A percentile compares a stretch with the other conserved stretches of the same genome.
Conservation (phyloP, 2,888 invertebrate species). For the Sepiola atlantica region DNA sequence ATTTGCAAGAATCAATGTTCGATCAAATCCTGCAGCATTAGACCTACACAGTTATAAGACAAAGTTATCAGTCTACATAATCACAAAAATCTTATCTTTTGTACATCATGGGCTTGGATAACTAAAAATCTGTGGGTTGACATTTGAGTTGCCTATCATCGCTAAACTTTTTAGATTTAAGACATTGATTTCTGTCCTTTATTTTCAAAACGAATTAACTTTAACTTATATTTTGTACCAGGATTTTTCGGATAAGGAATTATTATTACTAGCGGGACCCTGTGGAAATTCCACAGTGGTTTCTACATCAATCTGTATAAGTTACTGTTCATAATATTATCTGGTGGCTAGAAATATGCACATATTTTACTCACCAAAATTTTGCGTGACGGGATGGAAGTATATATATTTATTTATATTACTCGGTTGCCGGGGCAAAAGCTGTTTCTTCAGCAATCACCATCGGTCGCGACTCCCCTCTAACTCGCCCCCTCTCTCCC, state of each 20-base stretch:
- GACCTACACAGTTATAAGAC: not conserved
- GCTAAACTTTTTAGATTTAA: not conserved
- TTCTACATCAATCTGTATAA: no score
- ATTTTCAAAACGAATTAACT: not conserved
- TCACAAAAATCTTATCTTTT: not conserved
- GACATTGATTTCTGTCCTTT: not conserved
- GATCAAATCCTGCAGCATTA: not conserved
- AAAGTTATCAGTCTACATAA: not conserved
- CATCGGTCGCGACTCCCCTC: no score
- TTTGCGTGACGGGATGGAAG: not conserved
- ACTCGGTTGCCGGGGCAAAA: no score
- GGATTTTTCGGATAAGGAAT: not conserved
- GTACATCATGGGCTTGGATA: not conserved
- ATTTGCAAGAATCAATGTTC: not conserved
- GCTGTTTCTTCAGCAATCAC: no score
- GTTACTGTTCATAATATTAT: no score
- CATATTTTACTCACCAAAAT: no score
- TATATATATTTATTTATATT: no score
- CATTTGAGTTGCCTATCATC: not conserved
- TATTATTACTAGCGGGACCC: not conserved
- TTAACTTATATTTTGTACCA: not conserved
- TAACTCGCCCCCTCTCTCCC: no score
- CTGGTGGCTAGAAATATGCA: no score
- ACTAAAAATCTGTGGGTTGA: not conserved
- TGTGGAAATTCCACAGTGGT: no score